These are phyloP conservation scores for Saccopteryx bilineata DNA, from an alignment of 2,113 vertebrate species.

Conservation along the genomic window DNA sequence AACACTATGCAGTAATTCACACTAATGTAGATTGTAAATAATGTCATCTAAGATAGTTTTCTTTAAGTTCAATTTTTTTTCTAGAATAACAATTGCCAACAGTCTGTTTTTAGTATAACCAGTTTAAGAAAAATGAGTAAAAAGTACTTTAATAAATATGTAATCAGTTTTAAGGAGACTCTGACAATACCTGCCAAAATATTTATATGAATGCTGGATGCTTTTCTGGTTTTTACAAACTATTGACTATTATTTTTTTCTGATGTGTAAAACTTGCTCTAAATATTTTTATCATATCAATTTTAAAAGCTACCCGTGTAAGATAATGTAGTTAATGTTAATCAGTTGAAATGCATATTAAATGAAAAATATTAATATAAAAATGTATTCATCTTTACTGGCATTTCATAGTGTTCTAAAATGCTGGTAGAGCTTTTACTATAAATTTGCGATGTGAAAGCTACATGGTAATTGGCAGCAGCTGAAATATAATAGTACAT, in stretches of 20 bases:
- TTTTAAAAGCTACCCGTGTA: slow-evolving; percentile 18
- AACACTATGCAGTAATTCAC: slow-evolving; percentile 25
- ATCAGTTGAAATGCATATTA: slow-evolving; percentile 12
- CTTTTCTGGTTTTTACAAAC: slow-evolving; percentile 40
- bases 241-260: slow-evolving; percentile 17
- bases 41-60: slow-evolving; percentile 61
- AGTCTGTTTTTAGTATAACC: slow-evolving; percentile 74
- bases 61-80: slow-evolving; percentile 25
- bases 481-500: slow-evolving; percentile 27
- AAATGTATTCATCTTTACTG: background rate
- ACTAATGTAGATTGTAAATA: slow-evolving; percentile 31
- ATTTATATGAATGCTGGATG: slow-evolving; percentile 17
- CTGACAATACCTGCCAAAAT: slow-evolving; percentile 23
- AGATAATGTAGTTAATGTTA: slow-evolving; percentile 10
- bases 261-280: slow-evolving; percentile 1
- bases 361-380: slow-evolving; percentile 1
- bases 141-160: slow-evolving; percentile 34
- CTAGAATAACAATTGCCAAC: slow-evolving; percentile 60
- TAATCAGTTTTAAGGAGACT: slow-evolving; percentile 54
- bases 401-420: slow-evolving; percentile 46
- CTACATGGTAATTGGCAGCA: slow-evolving; percentile 23
- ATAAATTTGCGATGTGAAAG: slow-evolving; percentile 51
- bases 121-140: slow-evolving; percentile 70
- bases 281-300: slow-evolving; percentile 26
- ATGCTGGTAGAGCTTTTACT: slow-evolving; percentile 9